Evolutionary conservation across 2,113 vertebrate species (phyloP), one percentile per base, ranked within the genome.

Genomic region (Hippolais icterina): DNA sequence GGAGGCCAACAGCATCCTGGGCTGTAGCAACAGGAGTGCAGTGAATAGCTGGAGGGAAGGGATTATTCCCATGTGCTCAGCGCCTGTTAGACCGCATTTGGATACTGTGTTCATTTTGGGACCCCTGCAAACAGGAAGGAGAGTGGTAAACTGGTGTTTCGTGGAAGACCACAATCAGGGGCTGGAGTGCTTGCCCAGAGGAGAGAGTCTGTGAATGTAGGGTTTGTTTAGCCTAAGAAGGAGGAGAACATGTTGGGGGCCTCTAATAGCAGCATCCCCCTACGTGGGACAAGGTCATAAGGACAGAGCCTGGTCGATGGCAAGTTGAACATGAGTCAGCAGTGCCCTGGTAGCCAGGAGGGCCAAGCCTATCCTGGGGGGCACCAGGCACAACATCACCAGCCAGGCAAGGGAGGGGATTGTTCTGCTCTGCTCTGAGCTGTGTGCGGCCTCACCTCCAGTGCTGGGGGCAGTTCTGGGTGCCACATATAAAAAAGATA

Each of bases 301-400:
- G 41, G 63, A 49, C 13, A 41, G 41, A 46, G 19, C 23, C 37
- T 83, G 47, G 15, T 6, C 0, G 0, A 6, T 42, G 29, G 47
- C 17, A 61, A 42, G 23, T 11, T 69, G 47, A 61, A 35, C 1
- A 0, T 35, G 18, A 54, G 5, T 7, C 56, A 70, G 17, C n/a
- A 31, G n/a, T 69, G 39, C n/a, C 54, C 29, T 75, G 78, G 53
- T n/a, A 54, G 53, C n/a, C 53, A 75, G 46, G 28, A 75, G n/a
- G n/a, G 37, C 3, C 37, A 59, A 0, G 0, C 0, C 0, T 75
- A 53, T 41, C 46, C 29, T 47, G 53, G 24, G 28, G 6, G 0
- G 6, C 47, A 47, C 41, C 54, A 76, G 78, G 25, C 29, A 19
- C 17, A 69, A n/a, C 54, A 47, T 41, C 0, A 0, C 7, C 66